phyloP scores from a whole-genome alignment of 2,113 vertebrate genomes.

The Hymenochirus boettgeri region DNA sequence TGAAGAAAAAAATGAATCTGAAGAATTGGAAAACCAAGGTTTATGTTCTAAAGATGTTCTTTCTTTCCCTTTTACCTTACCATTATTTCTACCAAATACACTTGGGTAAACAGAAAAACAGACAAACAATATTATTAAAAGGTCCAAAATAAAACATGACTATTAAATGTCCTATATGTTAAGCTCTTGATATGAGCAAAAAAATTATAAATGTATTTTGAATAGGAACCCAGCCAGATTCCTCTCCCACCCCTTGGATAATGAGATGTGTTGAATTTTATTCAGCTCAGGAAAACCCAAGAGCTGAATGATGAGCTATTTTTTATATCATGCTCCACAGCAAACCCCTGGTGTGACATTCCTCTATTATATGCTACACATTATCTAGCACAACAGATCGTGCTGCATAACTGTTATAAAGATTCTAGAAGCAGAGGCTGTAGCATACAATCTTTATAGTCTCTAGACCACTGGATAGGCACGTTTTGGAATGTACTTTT shows the following conservation, averaged over 20 bases:
- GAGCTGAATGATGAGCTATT: conserved; percentile 20
- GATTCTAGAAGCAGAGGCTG: not conserved
- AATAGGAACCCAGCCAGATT: not conserved
- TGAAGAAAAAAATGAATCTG: too few species aligned
- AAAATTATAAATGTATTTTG: conserved; percentile 9
- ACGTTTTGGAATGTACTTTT: too few species aligned
- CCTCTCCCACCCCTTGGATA: conserved; percentile 6
- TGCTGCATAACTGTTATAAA: conserved; percentile 1
- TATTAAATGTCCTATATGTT: too few species aligned
- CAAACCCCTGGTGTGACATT: conserved; percentile 19
- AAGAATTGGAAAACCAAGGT: too few species aligned
- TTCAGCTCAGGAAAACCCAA: conserved; percentile 16
- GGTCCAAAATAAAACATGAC: too few species aligned
- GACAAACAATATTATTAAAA: too few species aligned
- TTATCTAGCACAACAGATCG: conserved; percentile 10
- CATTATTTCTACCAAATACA: too few species aligned
- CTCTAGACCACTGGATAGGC: too few species aligned
- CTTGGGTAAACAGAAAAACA: too few species aligned
- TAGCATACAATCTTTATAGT: not conserved
- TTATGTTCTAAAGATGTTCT: too few species aligned
- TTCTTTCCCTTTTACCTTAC: too few species aligned
- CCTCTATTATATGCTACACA: conserved; percentile 20
- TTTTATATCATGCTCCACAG: conserved; percentile 18
- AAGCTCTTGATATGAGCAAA: not conserved
- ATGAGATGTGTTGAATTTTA: conserved; percentile 22